Evolutionary conservation across 2,888 invertebrate species (phyloP), one percentile per base, ranked within the genome.

Genomic region (Drosophila putrida): DNA sequence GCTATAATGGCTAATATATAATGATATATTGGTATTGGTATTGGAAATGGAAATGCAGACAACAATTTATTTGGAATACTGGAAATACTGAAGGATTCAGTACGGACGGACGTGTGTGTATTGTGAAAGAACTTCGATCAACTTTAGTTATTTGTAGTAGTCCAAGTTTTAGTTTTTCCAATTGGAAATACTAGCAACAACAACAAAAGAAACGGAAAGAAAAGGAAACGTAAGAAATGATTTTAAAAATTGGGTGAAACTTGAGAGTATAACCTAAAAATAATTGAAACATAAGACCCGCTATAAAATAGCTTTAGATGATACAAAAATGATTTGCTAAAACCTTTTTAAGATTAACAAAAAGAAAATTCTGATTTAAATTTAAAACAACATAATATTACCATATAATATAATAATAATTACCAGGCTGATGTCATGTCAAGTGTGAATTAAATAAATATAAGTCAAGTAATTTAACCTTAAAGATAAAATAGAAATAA

Each of bases 251-350:
- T 62, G 67, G 71, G 49, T 54, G 43, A 71, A 64, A 64, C 66
- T 54, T 50, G 36, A 41, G 31, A 66, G 57, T 33, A 46, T 15
- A 69, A 44, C 27, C 63, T 20, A 65, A 44, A 58, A 10, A 47
- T 41, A 49, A 69, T 41, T 54, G 50, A 68, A 71, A 61, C 38
- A 67, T 55, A 80, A 76, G 69, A 84, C 68, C 60, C 67, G 80
- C 81, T 86, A 84, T 83, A 47, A 66, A 80, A 84, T 80, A 82
- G 82, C 80, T 75, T 70, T 75, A 82, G 77, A 72, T 68, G 43
- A 75, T 66, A 75, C 20, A 15, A 20, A 61, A 77, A 35, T 66
- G 11, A 69, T 77, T 77, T 77, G 57, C 70, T 73, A 54, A 68
- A 59, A 53, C 33, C 39, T 59, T 70, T 62, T 60, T 53, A 38